Evolutionary conservation across 1,140 invertebrate species (phyloP).

Genomic region (Lepeophtheirus salmonis): DNA sequence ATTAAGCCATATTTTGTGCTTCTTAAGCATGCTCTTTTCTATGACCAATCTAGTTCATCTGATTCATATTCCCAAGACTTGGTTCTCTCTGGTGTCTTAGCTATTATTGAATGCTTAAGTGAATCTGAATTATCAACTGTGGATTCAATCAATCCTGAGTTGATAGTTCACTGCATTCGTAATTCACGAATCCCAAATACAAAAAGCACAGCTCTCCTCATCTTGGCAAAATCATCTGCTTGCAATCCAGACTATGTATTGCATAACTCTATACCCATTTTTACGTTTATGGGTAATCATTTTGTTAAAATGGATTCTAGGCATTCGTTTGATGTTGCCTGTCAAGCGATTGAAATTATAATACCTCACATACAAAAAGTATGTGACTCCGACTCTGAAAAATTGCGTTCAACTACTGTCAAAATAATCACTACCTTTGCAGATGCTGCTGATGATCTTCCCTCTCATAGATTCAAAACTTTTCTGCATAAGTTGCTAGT

Average conservation of each 20-base stretch:
- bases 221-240: conserved; percentile 11
- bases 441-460: conserved; percentile 5
- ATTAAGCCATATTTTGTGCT: neutral
- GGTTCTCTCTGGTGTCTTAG: neutral
- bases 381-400: neutral
- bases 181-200: neutral
- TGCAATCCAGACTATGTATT: conserved; percentile 14
- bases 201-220: conserved; percentile 1
- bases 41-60: neutral
- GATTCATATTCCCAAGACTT: neutral
- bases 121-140: neutral
- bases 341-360: conserved; percentile 15
- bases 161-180: conserved; percentile 13
- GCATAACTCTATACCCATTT: conserved; percentile 13
- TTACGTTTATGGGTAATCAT: conserved; percentile 18
- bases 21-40: neutral
- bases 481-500: conserved; percentile 4
- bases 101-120: neutral
- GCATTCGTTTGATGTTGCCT: conserved; percentile 12
- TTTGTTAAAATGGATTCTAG: conserved; percentile 16
- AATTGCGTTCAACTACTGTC: neutral
- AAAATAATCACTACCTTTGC: conserved; percentile 8
- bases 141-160: conserved; percentile 8
- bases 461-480: neutral
- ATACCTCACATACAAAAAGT: conserved; percentile 12